A percentile compares a stretch with the other conserved stretches of the same genome.
Evolutionary conservation across 2,888 invertebrate genomes (phyloP).

Genomic region (Lithophane ornitopus): DNA sequence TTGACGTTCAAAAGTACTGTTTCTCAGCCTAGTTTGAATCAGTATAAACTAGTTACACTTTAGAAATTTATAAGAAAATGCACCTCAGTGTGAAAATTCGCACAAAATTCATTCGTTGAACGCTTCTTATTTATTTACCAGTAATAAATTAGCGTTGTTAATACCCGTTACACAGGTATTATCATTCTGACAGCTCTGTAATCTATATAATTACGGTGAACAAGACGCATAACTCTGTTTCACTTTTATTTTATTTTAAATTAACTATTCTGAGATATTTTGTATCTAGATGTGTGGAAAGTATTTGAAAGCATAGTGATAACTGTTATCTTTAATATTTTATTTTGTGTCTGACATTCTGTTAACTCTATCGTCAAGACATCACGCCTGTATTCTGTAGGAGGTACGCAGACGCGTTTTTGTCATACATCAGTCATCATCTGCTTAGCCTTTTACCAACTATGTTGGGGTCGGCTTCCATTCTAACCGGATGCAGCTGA

Average conservation of each 20-base stretch:
- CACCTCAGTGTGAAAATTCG: conserved; percentile 12
- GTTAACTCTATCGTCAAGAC: no score
- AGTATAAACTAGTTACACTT: not conserved
- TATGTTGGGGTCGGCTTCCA: no score
- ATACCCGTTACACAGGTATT: conserved; percentile 39
- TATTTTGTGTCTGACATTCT: not conserved
- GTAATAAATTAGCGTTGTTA: conserved; percentile 47
- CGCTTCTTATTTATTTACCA: conserved; percentile 23
- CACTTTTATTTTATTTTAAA: conserved; percentile 25
- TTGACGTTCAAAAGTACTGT: not conserved
- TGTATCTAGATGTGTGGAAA: not conserved
- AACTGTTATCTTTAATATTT: not conserved
- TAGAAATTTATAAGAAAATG: not conserved
- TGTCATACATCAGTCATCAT: not conserved
- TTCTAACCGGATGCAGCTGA: no score
- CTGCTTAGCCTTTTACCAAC: no score
- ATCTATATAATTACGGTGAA: conserved; percentile 46
- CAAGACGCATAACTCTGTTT: conserved; percentile 36
- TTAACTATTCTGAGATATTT: not conserved
- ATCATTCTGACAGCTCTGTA: conserved; percentile 38
- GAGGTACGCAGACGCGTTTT: not conserved
- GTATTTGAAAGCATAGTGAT: conserved; percentile 1
- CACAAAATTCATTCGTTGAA: conserved; percentile 6
- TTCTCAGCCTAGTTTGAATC: not conserved
- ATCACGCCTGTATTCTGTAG: not conserved